phyloP scores from a whole-genome alignment of 2,113 vertebrate genomes.

The Atractosteus spatula region DNA sequence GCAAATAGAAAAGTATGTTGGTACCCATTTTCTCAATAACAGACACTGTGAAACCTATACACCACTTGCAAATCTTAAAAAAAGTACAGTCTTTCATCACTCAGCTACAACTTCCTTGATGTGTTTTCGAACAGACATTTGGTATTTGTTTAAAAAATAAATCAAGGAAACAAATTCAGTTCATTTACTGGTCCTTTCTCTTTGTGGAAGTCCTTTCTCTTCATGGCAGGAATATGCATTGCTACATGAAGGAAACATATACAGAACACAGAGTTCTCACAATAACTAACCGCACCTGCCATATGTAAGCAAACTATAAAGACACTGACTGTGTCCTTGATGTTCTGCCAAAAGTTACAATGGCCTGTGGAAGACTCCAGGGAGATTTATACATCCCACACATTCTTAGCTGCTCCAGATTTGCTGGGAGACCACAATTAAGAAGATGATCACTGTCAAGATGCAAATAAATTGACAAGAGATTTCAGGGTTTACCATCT shows the following conservation, averaged over 20 bases:
- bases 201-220: background rate
- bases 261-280: slow-evolving; percentile 1
- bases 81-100: too few species aligned
- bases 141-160: background rate
- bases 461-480: background rate
- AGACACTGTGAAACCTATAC: too few species aligned
- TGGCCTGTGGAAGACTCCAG: background rate
- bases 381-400: slow-evolving; percentile 2
- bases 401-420: background rate
- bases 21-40: too few species aligned
- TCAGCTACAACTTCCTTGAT: too few species aligned
- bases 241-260: background rate
- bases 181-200: background rate
- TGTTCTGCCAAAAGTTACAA: slow-evolving; percentile 4
- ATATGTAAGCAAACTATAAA: background rate
- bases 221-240: background rate
- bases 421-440: background rate
- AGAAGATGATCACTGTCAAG: background rate
- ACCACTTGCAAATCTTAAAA: too few species aligned
- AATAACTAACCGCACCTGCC: background rate
- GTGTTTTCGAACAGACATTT: too few species aligned
- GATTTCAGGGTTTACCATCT: too few species aligned
- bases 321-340: background rate
- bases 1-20: too few species aligned
- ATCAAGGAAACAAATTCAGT: background rate